These are phyloP conservation scores for Caenorhabditis wallacei DNA, from an alignment of 2,888 invertebrate species.

Conservation along the genomic window DNA sequence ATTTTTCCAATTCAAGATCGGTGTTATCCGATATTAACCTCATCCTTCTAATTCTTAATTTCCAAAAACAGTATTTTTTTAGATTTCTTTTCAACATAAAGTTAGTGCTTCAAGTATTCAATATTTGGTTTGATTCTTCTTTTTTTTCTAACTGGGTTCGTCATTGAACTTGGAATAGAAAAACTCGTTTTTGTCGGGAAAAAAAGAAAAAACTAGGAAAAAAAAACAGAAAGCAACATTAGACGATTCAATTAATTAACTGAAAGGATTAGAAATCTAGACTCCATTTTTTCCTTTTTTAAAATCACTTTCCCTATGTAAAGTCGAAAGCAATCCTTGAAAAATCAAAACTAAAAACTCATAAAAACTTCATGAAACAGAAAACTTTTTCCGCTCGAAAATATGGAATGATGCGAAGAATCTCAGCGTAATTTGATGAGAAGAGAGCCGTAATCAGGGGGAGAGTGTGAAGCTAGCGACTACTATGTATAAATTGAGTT, in stretches of 20 bases:
- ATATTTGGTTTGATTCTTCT: no score
- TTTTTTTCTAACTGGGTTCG: no score
- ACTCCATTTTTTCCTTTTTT: background rate
- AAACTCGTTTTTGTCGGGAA: background rate
- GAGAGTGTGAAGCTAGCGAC: background rate
- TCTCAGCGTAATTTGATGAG: slow-evolving; percentile 19
- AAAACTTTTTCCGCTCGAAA: background rate
- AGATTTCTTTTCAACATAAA: no score
- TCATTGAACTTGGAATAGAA: no score
- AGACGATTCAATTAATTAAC: background rate
- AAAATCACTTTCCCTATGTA: background rate
- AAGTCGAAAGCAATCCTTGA: no score
- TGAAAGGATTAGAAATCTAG: background rate
- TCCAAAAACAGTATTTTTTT: no score
- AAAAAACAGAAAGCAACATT: background rate
- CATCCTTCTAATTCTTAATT: no score
- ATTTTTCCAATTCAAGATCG: no score
- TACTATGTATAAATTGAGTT: slow-evolving; percentile 9
- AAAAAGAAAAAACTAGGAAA: background rate
- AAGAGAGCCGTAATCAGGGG: slow-evolving; percentile 38
- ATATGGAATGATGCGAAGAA: no score
- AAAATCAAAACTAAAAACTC: background rate
- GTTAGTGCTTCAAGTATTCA: no score
- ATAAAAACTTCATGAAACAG: background rate
- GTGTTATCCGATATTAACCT: no score